phyloP scores from a whole-genome alignment of 2,888 invertebrate species.

The Tineola bisselliella region DNA sequence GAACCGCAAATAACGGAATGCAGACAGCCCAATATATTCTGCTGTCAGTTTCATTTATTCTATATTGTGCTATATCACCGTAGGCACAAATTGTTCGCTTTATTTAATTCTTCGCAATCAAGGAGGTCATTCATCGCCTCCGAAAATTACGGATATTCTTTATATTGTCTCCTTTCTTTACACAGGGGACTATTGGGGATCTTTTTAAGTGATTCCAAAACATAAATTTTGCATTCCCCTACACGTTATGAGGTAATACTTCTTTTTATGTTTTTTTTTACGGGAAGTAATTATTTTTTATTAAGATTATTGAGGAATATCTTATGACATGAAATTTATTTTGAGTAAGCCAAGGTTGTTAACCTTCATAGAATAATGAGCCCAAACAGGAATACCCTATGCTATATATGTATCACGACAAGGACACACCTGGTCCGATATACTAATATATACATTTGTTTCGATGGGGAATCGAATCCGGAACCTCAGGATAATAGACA shows the following conservation, averaged over 20 bases:
- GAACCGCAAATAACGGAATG: background rate
- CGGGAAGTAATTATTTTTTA: background rate
- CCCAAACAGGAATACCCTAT: too few species aligned
- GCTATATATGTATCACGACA: too few species aligned
- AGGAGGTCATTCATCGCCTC: constrained; percentile 12
- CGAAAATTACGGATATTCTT: constrained; percentile 9
- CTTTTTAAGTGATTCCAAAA: background rate
- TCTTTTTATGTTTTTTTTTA: background rate
- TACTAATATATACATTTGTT: too few species aligned
- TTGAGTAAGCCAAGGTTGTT: too few species aligned
- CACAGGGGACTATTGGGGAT: background rate
- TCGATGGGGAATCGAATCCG: too few species aligned
- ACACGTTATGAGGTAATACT: background rate
- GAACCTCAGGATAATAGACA: too few species aligned
- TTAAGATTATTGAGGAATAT: background rate
- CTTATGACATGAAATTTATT: too few species aligned
- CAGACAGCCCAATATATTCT: background rate
- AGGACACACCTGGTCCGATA: too few species aligned
- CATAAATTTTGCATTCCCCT: constrained; percentile 11
- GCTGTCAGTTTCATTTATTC: constrained; percentile 8
- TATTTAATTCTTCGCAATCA: constrained; percentile 14
- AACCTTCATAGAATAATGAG: too few species aligned
- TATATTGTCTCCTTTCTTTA: constrained; percentile 5
- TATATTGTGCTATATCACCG: constrained; percentile 13
- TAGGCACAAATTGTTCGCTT: constrained; percentile 15